A percentile compares a stretch with the other conserved stretches of the same genome.
Conservation (phyloP, 2,888 invertebrate genomes). For the Netelia fuscicornis region DNA sequence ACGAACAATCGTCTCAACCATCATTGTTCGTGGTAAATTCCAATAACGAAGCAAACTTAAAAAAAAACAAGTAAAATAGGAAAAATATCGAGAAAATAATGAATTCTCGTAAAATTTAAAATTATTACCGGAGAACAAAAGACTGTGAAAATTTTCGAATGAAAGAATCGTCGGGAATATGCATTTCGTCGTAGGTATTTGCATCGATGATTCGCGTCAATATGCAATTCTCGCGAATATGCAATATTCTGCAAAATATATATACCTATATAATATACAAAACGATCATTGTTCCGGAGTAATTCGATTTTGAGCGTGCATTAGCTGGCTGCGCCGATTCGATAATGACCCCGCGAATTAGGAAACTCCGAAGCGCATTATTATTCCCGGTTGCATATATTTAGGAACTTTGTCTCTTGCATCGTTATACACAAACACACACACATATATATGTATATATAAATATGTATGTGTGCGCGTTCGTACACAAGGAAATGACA, state of each 20-base stretch:
- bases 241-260: neutral
- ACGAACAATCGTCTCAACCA: too few species aligned
- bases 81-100: neutral
- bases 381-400: conserved; percentile 22
- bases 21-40: too few species aligned
- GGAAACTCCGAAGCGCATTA: conserved; percentile 38
- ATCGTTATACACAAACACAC: neutral
- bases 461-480: neutral
- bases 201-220: too few species aligned
- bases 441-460: too few species aligned
- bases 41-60: too few species aligned
- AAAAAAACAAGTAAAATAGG: too few species aligned
- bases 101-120: too few species aligned
- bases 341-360: conserved; percentile 45
- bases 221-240: neutral
- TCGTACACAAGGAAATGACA: conserved; percentile 1
- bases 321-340: conserved; percentile 18
- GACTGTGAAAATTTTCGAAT: too few species aligned
- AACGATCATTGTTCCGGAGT: conserved; percentile 2
- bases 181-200: neutral
- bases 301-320: conserved; percentile 41
- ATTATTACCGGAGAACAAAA: too few species aligned
- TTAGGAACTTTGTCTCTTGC: conserved; percentile 1
- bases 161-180: too few species aligned
- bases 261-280: neutral